Evolutionary conservation across 2,113 vertebrate species (phyloP), one percentile per base, ranked within the genome.

Genomic region (Cisticola juncidis): DNA sequence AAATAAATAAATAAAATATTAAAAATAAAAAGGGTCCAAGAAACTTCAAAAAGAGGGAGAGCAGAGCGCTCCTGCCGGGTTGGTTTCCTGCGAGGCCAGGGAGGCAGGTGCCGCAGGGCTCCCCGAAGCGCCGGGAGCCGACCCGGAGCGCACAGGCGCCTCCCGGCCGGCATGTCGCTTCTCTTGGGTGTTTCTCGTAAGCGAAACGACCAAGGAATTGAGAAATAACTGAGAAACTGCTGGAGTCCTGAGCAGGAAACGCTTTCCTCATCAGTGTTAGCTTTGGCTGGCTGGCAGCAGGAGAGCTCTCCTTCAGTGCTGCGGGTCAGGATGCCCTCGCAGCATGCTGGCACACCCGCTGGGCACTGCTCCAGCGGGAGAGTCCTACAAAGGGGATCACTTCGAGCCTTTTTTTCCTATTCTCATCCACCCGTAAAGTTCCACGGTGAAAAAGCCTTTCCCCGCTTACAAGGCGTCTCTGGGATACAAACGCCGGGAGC

Each of bases 391-490:
- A 57, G 17, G 9, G 15, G 21, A 31, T 31, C 65, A 5, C 6
- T 9, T 60, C 44, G 3, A 65, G 70, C 15, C 5, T 1, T 23
- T 62, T 84, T 56, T 48, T 17, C 22, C 16, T 80, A 9, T 33
- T 68, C 24, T 56, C 57, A 40, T 4, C 11, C 31, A 40, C 56
- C 71, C 1, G 0, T 36, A 47, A 18, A 51, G 65, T 24, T 54
- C 16, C 47, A 14, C 22, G 9, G 12, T 23, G 33, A 18, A 8
- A 57, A 29, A 47, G 42, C 36, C 25, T 12, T n/a, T 77, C 31
- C 36, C 33, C 35, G 4, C 20, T 42, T 6, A 2, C 0, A 14
- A 24, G 0, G 45, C 5, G 4, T 17, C 13, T 25, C 25, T 61
- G 64, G 26, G 60, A 45, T 14, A 21, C 36, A 38, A 17, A 25